Base-by-base conservation (phyloP, 2,888 invertebrate species). In the Tipula confusa region DNA sequence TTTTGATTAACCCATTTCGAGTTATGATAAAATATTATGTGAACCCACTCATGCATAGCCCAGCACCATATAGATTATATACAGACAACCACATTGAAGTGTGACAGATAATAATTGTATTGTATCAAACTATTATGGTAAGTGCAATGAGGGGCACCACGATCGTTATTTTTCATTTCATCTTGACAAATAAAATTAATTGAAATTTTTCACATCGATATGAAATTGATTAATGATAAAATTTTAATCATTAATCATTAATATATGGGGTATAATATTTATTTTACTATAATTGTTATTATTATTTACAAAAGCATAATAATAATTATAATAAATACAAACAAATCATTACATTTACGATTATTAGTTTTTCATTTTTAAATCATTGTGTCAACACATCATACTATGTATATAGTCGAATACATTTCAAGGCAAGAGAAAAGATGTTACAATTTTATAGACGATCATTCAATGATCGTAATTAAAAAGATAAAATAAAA, bases 141-240 rank as follows among this genome's bases (percentile, higher is more conserved):
- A 11, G 36, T 36, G 36, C n/a, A 43, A 64, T 64, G 64, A 64
- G 64, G 64, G 64, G 24, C 24, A 64, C 9, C 64, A 43, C 15
- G 24, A 64, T 64, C 64, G 64, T 64, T 64, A 64, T 64, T 64
- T 64, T 64, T 64, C 64, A 64, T 64, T 64, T 18, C 64, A 64
- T 64, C 64, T 64, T 64, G 64, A 64, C 64, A 64, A 64, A 64
- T 64, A 64, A 64, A 64, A 64, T 64, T 64, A 64, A 64, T 64
- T 64, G 64, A 64, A 64, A 18, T 7, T 64, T 64, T 64, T 11
- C 64, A 9, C 24, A n/a, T 64, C n/a, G 24, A 43, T 43, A 11
- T 15, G 9, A 24, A 9, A 24, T 64, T 64, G 64, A 64, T 64
- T 64, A 64, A 64, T 64, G 64, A 64, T 64, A 9, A 64, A 64